Evolutionary conservation across 1,140 invertebrate species (phyloP).

Genomic region (Cryptotermes secundus): DNA sequence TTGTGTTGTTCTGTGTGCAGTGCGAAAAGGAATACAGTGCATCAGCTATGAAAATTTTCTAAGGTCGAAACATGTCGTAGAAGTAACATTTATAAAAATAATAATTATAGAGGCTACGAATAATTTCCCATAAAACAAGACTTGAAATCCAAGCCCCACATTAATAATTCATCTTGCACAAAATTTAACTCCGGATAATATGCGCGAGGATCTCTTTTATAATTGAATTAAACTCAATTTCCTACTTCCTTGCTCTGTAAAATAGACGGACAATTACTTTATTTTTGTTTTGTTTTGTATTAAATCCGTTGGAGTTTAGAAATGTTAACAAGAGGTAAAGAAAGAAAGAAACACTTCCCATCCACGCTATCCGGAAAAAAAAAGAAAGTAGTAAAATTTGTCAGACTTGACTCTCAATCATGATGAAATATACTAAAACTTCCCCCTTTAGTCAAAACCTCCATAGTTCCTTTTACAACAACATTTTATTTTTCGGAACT

Average conservation of each 20-base stretch:
- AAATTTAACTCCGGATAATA: too few relatives aligned
- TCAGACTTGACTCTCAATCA: neutral
- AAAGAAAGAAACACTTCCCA: neutral
- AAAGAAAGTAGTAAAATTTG: neutral
- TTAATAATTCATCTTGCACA: too few relatives aligned
- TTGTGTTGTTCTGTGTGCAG: too few relatives aligned
- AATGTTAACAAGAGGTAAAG: neutral
- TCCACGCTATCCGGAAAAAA: neutral
- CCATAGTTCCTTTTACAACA: slow-evolving; percentile 13
- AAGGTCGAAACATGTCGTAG: too few relatives aligned
- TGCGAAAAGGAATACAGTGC: too few relatives aligned
- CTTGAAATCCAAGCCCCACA: too few relatives aligned
- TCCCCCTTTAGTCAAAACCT: slow-evolving; percentile 1
- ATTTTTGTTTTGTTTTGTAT: neutral
- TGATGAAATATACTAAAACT: neutral
- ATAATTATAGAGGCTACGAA: too few relatives aligned
- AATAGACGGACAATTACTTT: neutral
- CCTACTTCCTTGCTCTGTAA: neutral
- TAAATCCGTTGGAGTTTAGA: neutral
- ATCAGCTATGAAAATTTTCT: too few relatives aligned
- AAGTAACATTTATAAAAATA: too few relatives aligned
- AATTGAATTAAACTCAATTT: neutral
- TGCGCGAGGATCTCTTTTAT: neutral
- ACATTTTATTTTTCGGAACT: slow-evolving; percentile 4
- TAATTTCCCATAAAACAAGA: too few relatives aligned